phyloP scores from a whole-genome alignment of 2,797 vertebrate genomes.

The Hyperoplus lanceolatus region DNA sequence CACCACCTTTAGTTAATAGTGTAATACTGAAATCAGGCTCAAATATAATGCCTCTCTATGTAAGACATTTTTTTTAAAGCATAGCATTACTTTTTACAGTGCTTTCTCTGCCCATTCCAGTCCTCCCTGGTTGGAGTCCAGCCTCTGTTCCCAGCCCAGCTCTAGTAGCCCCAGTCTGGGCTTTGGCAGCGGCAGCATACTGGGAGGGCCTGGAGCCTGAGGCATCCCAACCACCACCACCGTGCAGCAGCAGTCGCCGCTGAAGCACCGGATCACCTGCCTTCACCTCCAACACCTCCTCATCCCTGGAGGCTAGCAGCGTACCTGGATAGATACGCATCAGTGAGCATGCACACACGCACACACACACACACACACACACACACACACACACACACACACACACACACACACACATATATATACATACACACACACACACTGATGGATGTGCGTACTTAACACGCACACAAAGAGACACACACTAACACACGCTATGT shows the following conservation, averaged over 20 bases:
- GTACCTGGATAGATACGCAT: slow-evolving; percentile 82
- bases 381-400: slow-evolving; percentile 36
- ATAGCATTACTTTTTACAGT: slow-evolving; percentile 74
- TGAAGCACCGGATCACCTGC: slow-evolving; percentile 79
- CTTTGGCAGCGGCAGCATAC: slow-evolving; percentile 65
- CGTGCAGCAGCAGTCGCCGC: slow-evolving; percentile 76
- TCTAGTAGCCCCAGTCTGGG: slow-evolving; percentile 59
- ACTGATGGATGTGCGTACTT: slow-evolving; percentile 63
- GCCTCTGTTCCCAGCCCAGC: slow-evolving; percentile 58
- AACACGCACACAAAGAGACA: slow-evolving; percentile 33
- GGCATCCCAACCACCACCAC: slow-evolving; percentile 68
- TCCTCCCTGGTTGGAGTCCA: slow-evolving; percentile 68
- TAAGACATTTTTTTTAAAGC: slow-evolving; percentile 22
- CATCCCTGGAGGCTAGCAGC: slow-evolving; percentile 76
- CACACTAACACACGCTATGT: slow-evolving; percentile 4
- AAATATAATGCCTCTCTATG: not conserved
- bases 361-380: slow-evolving; percentile 9
- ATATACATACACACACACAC: slow-evolving; percentile 35
- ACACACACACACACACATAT: slow-evolving; percentile 37
- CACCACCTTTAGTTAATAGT: too few species aligned
- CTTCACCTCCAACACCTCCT: slow-evolving; percentile 83
- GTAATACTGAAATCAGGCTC: not conserved
- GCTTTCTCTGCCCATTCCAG: slow-evolving; percentile 69
- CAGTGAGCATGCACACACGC: slow-evolving; percentile 62
- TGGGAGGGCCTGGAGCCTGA: slow-evolving; percentile 74